phyloP scores from a whole-genome alignment of 2,888 invertebrate species.

The Hydraecia micacea region DNA sequence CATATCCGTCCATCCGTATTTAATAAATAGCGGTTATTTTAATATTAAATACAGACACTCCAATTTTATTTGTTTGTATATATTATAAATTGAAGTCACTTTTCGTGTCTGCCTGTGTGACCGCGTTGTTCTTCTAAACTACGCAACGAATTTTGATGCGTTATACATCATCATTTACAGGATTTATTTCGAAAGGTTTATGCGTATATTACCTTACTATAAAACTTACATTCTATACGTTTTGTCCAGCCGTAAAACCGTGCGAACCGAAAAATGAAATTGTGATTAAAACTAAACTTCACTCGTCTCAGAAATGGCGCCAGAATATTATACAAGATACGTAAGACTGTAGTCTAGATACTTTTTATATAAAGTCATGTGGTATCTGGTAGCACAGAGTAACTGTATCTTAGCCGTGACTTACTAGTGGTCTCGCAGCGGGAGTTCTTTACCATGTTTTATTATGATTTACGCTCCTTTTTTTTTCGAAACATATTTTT shows the following conservation, averaged over 20 bases:
- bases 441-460: conserved; percentile 53
- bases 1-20: too few relatives aligned
- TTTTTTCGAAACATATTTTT: conserved; percentile 12
- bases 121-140: neutral
- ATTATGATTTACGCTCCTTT: conserved; percentile 44
- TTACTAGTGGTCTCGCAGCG: conserved; percentile 54
- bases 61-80: too few relatives aligned
- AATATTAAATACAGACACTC: too few relatives aligned
- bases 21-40: too few relatives aligned
- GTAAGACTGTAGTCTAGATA: conserved; percentile 14
- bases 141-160: neutral
- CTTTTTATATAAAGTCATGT: conserved; percentile 18
- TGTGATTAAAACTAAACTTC: neutral
- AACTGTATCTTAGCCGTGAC: conserved; percentile 51
- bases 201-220: too few relatives aligned
- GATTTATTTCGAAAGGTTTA: too few relatives aligned
- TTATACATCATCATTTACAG: too few relatives aligned
- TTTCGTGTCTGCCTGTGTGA: too few relatives aligned
- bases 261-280: neutral
- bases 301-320: neutral
- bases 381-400: conserved; percentile 31
- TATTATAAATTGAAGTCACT: neutral
- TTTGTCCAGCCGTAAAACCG: too few relatives aligned
- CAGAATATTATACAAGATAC: neutral
- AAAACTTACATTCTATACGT: too few relatives aligned